These are phyloP conservation scores for Forficula auricularia DNA, from an alignment of 1,140 invertebrate genomes.

Conservation along the genomic window DNA sequence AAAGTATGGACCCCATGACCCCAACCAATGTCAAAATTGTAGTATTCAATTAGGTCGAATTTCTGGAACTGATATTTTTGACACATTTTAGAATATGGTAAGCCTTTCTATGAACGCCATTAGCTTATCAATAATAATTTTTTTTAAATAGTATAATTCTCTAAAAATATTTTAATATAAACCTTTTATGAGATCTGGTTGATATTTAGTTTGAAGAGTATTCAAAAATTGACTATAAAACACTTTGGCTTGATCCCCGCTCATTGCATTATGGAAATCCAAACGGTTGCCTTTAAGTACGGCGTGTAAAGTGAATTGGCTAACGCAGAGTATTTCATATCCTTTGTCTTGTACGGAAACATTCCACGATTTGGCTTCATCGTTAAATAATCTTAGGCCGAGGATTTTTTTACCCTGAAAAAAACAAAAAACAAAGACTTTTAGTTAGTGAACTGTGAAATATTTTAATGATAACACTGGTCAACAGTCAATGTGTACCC, in stretches of 20 bases:
- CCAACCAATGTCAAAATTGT: no score
- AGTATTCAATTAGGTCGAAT: no score
- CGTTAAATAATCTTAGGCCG: conserved; percentile 66
- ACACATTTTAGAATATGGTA: no score
- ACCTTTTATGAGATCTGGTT: conserved; percentile 67
- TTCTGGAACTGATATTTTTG: no score
- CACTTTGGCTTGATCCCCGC: conserved; percentile 46
- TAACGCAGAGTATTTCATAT: conserved; percentile 50
- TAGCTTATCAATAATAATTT: background rate
- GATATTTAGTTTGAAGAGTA: conserved; percentile 46
- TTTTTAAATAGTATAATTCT: background rate
- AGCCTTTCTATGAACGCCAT: background rate
- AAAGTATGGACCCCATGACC: no score
- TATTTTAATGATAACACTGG: no score
- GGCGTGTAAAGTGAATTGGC: conserved; percentile 77
- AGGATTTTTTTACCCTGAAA: conserved; percentile 62
- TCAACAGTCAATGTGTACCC: no score
- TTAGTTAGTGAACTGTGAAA: no score
- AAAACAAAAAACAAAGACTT: no score
- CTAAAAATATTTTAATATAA: no score
- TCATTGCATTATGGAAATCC: conserved; percentile 81
- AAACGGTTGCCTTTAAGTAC: conserved; percentile 79
- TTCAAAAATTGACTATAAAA: conserved; percentile 65
- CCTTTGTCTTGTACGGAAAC: conserved; percentile 60
- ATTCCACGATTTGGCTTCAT: conserved; percentile 61